Evolutionary conservation across 2,888 invertebrate species (phyloP), one percentile per base, ranked within the genome.

Genomic region (Gymnosoma rotundatum): DNA sequence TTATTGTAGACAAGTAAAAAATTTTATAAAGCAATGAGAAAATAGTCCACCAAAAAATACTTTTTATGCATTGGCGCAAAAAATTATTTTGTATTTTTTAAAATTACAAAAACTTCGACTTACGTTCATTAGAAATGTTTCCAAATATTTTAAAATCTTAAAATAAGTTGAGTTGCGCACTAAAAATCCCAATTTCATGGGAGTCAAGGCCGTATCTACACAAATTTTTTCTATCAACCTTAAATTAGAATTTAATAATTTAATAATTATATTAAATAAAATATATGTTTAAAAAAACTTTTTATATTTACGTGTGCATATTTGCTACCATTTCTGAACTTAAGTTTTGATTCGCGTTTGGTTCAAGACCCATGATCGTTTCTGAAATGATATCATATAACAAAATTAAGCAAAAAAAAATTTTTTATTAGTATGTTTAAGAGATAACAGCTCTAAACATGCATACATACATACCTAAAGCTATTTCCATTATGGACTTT

Each of bases 131-230:
- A 69, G 45, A 72, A 58, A 63, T 1, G 14, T 50, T 2, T 67
- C 20, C n/a, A 78, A 48, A 54, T 61, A 83, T 18, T 75, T 66
- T 16, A 78, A 63, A 9, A 67, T 73, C 36, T 48, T 63, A 42
- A 75, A 78, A 52, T 86, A 86, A 21, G 78, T 42, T n/a, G 74
- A 75, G 12, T 83, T 81, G 38, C 78, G 83, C 9, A 74, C 74
- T 12, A 86, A 25, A 38, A 69, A 78, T 14, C 79, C 80, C 2
- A 83, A 52, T 18, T 80, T 58, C 12, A 79, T n/a, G 4, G 50
- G 63, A 45, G 83, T 38, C 20, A 73, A 54, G 16, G 80, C 56
- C 10, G 58, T 58, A 10, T 75, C 66, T 48, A 67, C 8, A 66
- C 54, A 48, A 61, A 76, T 60, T 70, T 67, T 60, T 36, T 76